These are phyloP conservation scores for Crenichthys baileyi DNA, from an alignment of 2,797 vertebrate species.

Conservation along the genomic window DNA sequence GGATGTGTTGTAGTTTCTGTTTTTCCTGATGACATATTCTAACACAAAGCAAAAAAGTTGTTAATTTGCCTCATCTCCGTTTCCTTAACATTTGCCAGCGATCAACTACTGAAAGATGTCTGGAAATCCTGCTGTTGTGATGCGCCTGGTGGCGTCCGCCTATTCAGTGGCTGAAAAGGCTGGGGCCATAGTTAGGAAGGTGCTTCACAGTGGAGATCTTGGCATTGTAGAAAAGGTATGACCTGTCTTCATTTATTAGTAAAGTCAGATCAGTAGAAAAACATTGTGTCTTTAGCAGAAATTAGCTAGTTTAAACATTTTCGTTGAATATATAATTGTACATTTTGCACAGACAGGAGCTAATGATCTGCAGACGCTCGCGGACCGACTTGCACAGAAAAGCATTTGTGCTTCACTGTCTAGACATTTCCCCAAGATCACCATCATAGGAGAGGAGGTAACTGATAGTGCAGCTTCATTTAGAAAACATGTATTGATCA, in stretches of 20 bases:
- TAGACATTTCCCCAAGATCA: slow-evolving; percentile 89
- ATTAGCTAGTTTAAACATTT: not conserved
- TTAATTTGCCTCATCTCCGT: not conserved
- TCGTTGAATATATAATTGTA: not conserved
- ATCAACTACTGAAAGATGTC: slow-evolving; percentile 79
- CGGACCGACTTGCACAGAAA: slow-evolving; percentile 92
- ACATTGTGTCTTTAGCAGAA: not conserved
- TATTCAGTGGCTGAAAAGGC: slow-evolving; percentile 89
- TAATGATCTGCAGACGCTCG: slow-evolving; percentile 94
- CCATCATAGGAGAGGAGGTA: slow-evolving; percentile 98
- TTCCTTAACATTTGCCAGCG: not conserved
- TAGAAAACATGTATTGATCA: not conserved
- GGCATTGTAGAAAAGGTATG: slow-evolving; percentile 94
- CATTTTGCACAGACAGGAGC: slow-evolving; percentile 83
- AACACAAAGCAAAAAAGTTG: not conserved
- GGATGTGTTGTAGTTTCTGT: not conserved
- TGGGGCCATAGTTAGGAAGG: slow-evolving; percentile 86
- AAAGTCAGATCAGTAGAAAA: not conserved
- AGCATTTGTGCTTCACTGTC: slow-evolving; percentile 93
- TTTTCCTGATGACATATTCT: not conserved
- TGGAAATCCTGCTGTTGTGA: slow-evolving; percentile 82
- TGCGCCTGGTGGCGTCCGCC: slow-evolving; percentile 90
- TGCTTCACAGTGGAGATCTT: slow-evolving; percentile 90
- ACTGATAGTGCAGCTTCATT: slow-evolving; percentile 7
- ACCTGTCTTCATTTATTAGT: not conserved